These are phyloP conservation scores for Eueremaeus valkanovi DNA, from an alignment of 2,888 invertebrate genomes.

Conservation along the genomic window DNA sequence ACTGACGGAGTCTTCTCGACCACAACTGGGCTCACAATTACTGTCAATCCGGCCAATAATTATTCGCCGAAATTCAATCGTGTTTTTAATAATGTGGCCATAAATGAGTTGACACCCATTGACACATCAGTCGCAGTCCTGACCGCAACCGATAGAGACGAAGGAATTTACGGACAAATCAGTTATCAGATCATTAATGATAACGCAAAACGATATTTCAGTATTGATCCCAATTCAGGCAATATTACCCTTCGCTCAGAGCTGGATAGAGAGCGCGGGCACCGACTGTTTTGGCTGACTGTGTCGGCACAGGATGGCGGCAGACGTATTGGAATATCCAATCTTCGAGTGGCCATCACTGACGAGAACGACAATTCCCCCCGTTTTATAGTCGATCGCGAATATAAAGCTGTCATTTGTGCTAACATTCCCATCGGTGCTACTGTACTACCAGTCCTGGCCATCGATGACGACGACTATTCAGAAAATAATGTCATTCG, in stretches of 20 bases:
- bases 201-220: constrained; percentile 52
- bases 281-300: constrained; percentile 50
- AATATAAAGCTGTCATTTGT: constrained; percentile 52
- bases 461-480: constrained; percentile 62
- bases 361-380: constrained; percentile 54
- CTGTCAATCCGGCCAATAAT: constrained; percentile 61
- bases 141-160: constrained; percentile 75
- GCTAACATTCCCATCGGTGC: constrained; percentile 62
- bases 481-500: constrained; percentile 53
- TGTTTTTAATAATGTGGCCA: constrained; percentile 70
- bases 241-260: constrained; percentile 49
- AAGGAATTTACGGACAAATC: constrained; percentile 65
- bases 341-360: constrained; percentile 48
- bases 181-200: constrained; percentile 57
- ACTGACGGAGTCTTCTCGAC: constrained; percentile 71
- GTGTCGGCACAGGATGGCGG: constrained; percentile 54
- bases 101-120: constrained; percentile 72
- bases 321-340: constrained; percentile 50
- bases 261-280: constrained; percentile 52
- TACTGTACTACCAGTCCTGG: constrained; percentile 70
- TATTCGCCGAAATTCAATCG: constrained; percentile 74
- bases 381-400: constrained; percentile 51
- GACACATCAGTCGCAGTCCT: constrained; percentile 72
- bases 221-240: constrained; percentile 54
- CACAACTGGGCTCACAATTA: constrained; percentile 61